Conservation (phyloP, 2,888 invertebrate species). For the Eupsilia transversa region DNA sequence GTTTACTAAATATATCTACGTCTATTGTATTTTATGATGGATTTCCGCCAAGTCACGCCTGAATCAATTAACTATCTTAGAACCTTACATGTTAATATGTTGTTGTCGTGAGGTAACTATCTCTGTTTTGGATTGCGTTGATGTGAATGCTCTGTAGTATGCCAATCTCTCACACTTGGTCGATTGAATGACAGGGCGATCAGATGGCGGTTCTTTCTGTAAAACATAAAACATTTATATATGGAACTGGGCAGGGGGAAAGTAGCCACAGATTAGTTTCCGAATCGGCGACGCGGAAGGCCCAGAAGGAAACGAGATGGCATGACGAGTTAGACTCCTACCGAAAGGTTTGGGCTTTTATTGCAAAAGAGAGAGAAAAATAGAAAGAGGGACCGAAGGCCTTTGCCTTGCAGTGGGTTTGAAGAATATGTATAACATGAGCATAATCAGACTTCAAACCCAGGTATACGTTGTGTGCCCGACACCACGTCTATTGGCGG, state of each 20-base stretch:
- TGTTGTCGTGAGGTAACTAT: conserved; percentile 22
- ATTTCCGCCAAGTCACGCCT: too few species aligned
- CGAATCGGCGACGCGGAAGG: not conserved
- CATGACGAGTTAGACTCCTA: not conserved
- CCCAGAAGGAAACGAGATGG: not conserved
- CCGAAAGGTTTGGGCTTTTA: not conserved
- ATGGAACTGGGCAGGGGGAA: too few species aligned
- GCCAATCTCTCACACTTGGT: conserved; percentile 43
- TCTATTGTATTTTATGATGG: too few species aligned
- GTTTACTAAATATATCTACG: too few species aligned
- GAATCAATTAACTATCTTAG: too few species aligned
- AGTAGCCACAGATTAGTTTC: not conserved
- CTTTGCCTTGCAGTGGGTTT: not conserved
- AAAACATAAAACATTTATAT: not conserved
- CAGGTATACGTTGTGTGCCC: too few species aligned
- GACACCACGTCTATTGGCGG: too few species aligned
- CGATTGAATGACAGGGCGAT: conserved; percentile 33
- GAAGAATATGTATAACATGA: not conserved
- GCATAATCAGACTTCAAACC: not conserved
- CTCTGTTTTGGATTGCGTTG: conserved; percentile 37
- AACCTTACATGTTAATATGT: conserved; percentile 34
- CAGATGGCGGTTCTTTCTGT: conserved; percentile 42
- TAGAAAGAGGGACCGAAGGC: not conserved
- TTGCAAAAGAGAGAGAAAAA: not conserved
- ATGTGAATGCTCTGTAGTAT: conserved; percentile 33